Percentiles rank a stretch among this genome's conserved stretches.
Conservation (phyloP, 2,888 invertebrate species). For the Volucella inflata region DNA sequence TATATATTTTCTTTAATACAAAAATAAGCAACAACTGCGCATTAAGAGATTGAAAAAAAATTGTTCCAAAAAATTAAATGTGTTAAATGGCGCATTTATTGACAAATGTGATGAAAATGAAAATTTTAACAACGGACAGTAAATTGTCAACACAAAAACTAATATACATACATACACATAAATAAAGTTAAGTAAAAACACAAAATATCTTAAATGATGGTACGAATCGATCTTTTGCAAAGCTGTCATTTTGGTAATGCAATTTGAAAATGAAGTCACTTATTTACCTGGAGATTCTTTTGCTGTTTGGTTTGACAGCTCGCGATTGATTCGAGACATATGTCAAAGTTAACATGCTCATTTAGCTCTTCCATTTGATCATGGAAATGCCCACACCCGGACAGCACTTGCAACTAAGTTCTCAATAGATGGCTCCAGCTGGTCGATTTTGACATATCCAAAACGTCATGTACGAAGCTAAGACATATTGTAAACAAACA, state of each 20-base stretch:
- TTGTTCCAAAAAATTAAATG: slow-evolving; percentile 50
- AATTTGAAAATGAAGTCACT: neutral
- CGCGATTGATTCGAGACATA: no score
- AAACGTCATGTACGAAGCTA: no score
- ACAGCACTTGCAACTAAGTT: no score
- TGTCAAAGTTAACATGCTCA: no score
- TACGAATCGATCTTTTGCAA: neutral
- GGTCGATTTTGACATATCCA: no score
- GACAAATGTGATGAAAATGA: slow-evolving; percentile 56
- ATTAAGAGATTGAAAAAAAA: slow-evolving; percentile 17
- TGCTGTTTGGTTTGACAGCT: no score
- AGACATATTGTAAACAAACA: no score
- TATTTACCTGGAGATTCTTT: no score
- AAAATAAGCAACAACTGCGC: slow-evolving; percentile 36
- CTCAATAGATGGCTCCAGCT: no score
- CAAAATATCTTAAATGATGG: neutral
- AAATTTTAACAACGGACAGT: slow-evolving; percentile 7
- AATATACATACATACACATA: slow-evolving; percentile 4
- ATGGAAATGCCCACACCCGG: no score
- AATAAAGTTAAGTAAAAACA: neutral
- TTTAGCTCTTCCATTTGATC: no score
- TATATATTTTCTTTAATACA: slow-evolving; percentile 23
- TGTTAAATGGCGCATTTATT: slow-evolving; percentile 50
- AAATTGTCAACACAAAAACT: slow-evolving; percentile 12
- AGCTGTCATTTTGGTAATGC: neutral